Conservation (phyloP, 1,140 invertebrate genomes). For the Drosophila insularis region DNA sequence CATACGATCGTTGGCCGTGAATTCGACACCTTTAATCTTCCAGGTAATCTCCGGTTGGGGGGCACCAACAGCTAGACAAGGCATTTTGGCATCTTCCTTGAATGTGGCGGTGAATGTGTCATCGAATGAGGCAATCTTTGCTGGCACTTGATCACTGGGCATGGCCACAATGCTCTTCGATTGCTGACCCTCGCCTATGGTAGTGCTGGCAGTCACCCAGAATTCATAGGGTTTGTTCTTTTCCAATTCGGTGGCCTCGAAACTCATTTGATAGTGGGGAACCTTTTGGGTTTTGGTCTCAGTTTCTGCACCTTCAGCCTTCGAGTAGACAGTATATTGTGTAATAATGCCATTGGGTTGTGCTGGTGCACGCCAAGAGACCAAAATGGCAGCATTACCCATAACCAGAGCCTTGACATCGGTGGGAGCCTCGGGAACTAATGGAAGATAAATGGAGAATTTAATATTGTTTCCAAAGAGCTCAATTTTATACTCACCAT, state of each 20-base stretch:
- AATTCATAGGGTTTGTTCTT: constrained; percentile 93
- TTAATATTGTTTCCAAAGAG: not conserved
- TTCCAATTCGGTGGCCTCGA: constrained; percentile 92
- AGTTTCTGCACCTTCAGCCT: constrained; percentile 87
- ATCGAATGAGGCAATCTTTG: constrained; percentile 96
- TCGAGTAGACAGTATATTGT: constrained; percentile 96
- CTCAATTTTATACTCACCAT: constrained; percentile 86
- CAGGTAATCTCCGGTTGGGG: constrained; percentile 94
- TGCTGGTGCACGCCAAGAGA: constrained; percentile 95
- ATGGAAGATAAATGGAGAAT: not conserved
- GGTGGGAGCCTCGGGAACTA: constrained; percentile 95
- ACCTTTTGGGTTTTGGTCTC: constrained; percentile 87
- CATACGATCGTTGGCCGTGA: constrained; percentile 87
- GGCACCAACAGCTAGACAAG: constrained; percentile 94
- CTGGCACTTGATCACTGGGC: constrained; percentile 93
- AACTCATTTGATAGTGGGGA: constrained; percentile 87
- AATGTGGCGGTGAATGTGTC: constrained; percentile 94
- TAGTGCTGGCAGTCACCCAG: constrained; percentile 96
- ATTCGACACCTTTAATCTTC: constrained; percentile 87
- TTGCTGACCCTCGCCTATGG: constrained; percentile 95
- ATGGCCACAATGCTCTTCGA: constrained; percentile 92
- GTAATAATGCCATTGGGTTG: constrained; percentile 96
- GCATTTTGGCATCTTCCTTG: constrained; percentile 95
- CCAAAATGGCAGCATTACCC: constrained; percentile 94
- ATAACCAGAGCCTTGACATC: constrained; percentile 96